phyloP scores from a whole-genome alignment of 2,888 invertebrate species.

The Perithous albicinctus region DNA sequence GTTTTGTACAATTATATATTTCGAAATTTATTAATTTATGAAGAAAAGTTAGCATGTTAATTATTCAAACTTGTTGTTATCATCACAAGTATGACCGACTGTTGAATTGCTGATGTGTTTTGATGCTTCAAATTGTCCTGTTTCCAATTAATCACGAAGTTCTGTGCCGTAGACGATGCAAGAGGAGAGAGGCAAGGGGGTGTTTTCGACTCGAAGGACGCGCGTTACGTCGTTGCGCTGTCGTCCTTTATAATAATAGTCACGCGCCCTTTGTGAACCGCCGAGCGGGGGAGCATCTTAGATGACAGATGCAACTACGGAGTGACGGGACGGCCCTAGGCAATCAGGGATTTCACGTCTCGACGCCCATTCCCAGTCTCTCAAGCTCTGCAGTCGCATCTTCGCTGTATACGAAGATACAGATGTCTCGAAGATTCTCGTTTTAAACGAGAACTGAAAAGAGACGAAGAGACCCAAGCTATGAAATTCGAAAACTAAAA shows the following conservation, averaged over 20 bases:
- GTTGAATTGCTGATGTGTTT: neutral
- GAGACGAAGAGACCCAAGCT: neutral
- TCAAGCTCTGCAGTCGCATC: neutral
- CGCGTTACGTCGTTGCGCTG: slow-evolving; percentile 4
- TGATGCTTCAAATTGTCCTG: neutral
- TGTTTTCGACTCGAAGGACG: slow-evolving; percentile 24
- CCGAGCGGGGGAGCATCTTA: slow-evolving; percentile 20
- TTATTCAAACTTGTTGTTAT: neutral
- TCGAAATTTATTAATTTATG: neutral
- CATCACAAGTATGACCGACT: neutral
- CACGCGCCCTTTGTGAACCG: slow-evolving; percentile 46
- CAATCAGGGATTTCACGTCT: slow-evolving; percentile 58
- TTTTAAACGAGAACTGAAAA: neutral
- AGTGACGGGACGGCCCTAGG: slow-evolving; percentile 37
- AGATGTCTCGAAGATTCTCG: slow-evolving; percentile 8
- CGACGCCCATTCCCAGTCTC: slow-evolving; percentile 30
- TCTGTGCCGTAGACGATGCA: neutral
- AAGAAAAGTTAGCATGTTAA: neutral
- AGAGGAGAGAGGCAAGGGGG: neutral
- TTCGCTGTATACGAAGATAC: neutral
- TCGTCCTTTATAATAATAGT: slow-evolving; percentile 56
- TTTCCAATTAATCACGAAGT: slow-evolving; percentile 41
- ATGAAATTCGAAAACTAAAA: neutral
- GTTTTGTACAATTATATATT: neutral
- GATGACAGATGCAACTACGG: slow-evolving; percentile 52